phyloP scores from a whole-genome alignment of 1,140 invertebrate genomes.

The Sipha flava region DNA sequence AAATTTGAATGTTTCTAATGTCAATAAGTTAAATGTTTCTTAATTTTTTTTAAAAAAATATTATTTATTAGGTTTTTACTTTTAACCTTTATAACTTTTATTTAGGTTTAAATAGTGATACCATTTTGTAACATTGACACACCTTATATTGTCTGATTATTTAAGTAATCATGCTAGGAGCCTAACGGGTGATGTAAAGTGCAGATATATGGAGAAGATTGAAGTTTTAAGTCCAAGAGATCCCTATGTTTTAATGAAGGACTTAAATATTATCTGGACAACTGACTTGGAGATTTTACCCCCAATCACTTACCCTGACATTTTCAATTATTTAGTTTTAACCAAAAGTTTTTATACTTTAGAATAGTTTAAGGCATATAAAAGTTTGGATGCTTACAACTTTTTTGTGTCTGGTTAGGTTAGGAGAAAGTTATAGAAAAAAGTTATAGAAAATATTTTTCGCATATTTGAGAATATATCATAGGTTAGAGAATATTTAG shows the following conservation, averaged over 20 bases:
- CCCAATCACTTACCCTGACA: neutral
- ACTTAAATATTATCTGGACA: neutral
- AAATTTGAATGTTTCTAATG: neutral
- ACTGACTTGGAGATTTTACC: neutral
- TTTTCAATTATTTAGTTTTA: neutral
- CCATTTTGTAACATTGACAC: too few relatives aligned
- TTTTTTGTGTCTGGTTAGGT: too few relatives aligned
- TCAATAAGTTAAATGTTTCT: too few relatives aligned
- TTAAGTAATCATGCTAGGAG: neutral
- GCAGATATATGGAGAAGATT: neutral
- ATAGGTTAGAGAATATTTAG: too few relatives aligned
- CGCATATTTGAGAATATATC: too few relatives aligned
- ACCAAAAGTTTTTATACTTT: neutral
- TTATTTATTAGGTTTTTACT: neutral
- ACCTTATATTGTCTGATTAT: neutral
- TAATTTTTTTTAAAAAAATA: neutral
- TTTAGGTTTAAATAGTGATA: neutral
- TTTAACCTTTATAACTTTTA: neutral
- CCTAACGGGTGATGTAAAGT: neutral
- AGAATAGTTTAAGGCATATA: neutral
- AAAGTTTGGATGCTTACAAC: neutral
- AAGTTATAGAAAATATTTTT: too few relatives aligned
- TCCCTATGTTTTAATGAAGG: neutral
- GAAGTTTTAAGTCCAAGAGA: neutral
- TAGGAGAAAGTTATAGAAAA: too few relatives aligned